Evolutionary conservation across 2,888 invertebrate genomes (phyloP), one percentile per base, ranked within the genome.

Genomic region (Kryphioiulus occultus): DNA sequence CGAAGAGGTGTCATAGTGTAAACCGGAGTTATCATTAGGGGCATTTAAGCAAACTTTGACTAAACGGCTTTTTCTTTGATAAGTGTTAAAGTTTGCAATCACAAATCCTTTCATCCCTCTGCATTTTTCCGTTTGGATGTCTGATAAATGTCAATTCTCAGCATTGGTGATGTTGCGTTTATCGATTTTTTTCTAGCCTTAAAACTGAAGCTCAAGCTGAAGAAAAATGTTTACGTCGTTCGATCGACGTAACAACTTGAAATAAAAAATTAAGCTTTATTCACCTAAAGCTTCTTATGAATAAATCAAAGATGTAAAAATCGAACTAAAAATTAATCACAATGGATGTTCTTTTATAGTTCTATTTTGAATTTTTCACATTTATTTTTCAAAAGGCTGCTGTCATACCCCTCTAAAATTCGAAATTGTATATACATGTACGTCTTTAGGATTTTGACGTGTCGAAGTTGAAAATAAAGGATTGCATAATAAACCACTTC

Each of bases 131-230:
- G 1, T 68, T 5, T 68, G 22, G 68, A 68, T 26, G n/a, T 68
- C 68, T 26, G 68, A 68, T 68, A 68, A 68, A 68, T 68, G 68
- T 68, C 68, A 68, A 68, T 68, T 68, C 68, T 26, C 26, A 68
- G 26, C 22, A 26, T 26, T 68, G 68, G 9, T 68, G 26, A 26
- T 26, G 68, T 26, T 68, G 22, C 26, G 22, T 68, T 22, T 26
- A 68, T 68, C 68, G 26, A 68, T 68, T 26, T 22, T 59, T 26
- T 68, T 26, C 7, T 68, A 7, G n/a, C n/a, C 22, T 26, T 9
- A 22, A 68, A 68, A 68, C 9, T 1, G 1, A 5, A 4, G 53
- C 53, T 7, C 53, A 53, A 10, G 44, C 44, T 44, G 15, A 44
- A 10, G 7, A 44, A 44, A 44, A 44, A 44, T 15, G 44, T 44